Percentiles rank a stretch among this genome's conserved stretches.
phyloP scores from a whole-genome alignment of 2,888 invertebrate species.

The Strigamia crassipes region DNA sequence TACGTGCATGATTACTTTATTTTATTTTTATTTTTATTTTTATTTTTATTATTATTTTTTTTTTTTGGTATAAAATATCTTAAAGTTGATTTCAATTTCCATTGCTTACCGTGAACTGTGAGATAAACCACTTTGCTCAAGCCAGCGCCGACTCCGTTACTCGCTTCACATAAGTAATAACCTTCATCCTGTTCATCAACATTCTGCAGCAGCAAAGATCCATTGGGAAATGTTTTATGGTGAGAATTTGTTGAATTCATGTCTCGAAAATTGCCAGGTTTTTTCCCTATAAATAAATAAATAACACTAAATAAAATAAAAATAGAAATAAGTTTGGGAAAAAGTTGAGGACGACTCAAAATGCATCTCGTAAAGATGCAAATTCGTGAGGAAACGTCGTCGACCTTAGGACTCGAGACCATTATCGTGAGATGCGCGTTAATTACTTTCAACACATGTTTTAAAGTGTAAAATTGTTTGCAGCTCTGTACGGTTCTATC shows the following conservation, averaged over 20 bases:
- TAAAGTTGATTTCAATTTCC: not conserved
- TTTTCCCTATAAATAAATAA: slow-evolving; percentile 2
- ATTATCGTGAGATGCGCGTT: slow-evolving; percentile 14
- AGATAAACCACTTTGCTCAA: slow-evolving; percentile 59
- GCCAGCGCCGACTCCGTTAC: slow-evolving; percentile 59
- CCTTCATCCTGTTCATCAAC: slow-evolving; percentile 55
- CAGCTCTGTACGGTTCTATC: not conserved
- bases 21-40: too few relatives aligned
- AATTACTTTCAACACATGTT: slow-evolving; percentile 12
- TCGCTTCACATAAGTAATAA: slow-evolving; percentile 59
- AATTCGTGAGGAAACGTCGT: not conserved
- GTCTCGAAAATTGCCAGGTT: slow-evolving; percentile 36
- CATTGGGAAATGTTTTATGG: slow-evolving; percentile 17
- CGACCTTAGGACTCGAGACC: not conserved
- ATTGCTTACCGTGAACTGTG: slow-evolving; percentile 58
- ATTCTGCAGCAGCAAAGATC: slow-evolving; percentile 29
- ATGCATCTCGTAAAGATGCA: not conserved
- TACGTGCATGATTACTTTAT: too few relatives aligned
- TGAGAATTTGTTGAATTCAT: slow-evolving; percentile 27
- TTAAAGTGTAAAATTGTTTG: not conserved
- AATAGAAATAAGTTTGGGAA: not conserved
- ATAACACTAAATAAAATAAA: not conserved
- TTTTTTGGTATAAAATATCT: not conserved
- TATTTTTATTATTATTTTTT: not conserved
- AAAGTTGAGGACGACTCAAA: not conserved